Conservation (phyloP, 30 jellyfish, hydroid and myxozoan genomes). For the Pelagia noctiluca region DNA sequence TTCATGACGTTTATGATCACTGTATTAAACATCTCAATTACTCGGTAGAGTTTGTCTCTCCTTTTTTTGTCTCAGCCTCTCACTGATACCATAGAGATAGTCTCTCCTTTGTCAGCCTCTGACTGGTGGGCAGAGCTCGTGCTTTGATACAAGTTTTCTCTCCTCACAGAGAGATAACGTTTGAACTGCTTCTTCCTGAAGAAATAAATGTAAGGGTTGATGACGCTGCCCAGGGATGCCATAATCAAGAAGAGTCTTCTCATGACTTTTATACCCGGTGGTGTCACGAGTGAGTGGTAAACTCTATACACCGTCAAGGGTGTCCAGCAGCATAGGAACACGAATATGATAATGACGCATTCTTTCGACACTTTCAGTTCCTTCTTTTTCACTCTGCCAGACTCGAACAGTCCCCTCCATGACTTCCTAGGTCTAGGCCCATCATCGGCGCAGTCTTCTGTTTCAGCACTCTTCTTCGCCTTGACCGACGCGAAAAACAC, state of each 20-base stretch:
- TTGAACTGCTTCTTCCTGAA: conserved; percentile 59
- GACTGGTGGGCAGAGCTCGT: no score
- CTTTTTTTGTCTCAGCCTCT: no score
- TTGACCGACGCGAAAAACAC: no score
- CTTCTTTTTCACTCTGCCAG: neutral
- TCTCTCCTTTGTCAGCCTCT: no score
- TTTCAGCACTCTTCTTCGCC: neutral
- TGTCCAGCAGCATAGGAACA: conserved; percentile 30
- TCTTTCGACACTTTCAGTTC: neutral
- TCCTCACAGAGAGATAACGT: no score
- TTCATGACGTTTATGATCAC: no score
- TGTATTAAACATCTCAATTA: no score
- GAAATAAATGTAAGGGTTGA: conserved; percentile 53
- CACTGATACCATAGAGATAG: no score
- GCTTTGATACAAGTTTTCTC: no score
- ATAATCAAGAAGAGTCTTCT: conserved; percentile 51
- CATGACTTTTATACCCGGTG: conserved; percentile 10
- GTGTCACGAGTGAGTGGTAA: neutral
- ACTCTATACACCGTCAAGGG: conserved; percentile 51
- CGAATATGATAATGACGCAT: neutral
- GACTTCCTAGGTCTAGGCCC: neutral
- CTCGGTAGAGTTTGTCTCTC: no score
- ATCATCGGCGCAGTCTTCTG: neutral
- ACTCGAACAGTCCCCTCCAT: no score
- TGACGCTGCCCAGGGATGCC: conserved; percentile 40